Base-by-base conservation (phyloP, 2,797 vertebrate genomes). In the Sebastes cheni region DNA sequence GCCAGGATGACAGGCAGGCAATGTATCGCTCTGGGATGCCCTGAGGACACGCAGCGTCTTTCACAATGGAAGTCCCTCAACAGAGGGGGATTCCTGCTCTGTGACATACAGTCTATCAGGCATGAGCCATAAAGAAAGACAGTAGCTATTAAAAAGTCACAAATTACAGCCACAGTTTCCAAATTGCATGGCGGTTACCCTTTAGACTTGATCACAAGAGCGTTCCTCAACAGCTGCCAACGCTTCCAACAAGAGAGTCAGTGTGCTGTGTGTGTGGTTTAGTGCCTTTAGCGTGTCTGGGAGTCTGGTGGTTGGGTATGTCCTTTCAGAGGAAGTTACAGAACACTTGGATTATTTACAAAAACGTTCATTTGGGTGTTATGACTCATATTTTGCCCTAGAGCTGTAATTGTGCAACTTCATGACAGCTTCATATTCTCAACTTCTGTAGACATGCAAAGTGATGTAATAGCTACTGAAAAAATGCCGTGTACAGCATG, bases 61-160 rank as follows among this genome's bases (percentile, higher is more conserved):
- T 56, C 11, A 92, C 89, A 93, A 91, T 69, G 80, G 72, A 70
- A 52, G 32, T 68, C 82, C 85, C 78, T 90, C 76, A 75, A 62
- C 67, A 50, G 71, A 80, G 42, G 84, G 89, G 77, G 61, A 84
- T 85, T 92, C 85, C 83, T 72, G 13, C 6, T 80, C 27, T 75
- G 62, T 67, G 39, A 73, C 67, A 34, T 58, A 16, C 14, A 0
- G 2, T 14, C 6, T 32, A 66, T 79, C 39, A 32, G 42, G 77
- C 58, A 75, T 86, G 75, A 86, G 23, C 83, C 82, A 88, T 34
- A 60, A 77, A 79, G 52, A 62, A 52, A 69, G 10, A 82, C 12
- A 78, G 61, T 7, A 18, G 46, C 61, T 13, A 52, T 75, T 6
- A 54, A 77, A 74, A 75, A 79, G 46, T 80, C 12, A 2, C 55